These are phyloP conservation scores for Hypocryptadius cinnamomeus DNA, from an alignment of 2,113 vertebrate species.

Conservation along the genomic window DNA sequence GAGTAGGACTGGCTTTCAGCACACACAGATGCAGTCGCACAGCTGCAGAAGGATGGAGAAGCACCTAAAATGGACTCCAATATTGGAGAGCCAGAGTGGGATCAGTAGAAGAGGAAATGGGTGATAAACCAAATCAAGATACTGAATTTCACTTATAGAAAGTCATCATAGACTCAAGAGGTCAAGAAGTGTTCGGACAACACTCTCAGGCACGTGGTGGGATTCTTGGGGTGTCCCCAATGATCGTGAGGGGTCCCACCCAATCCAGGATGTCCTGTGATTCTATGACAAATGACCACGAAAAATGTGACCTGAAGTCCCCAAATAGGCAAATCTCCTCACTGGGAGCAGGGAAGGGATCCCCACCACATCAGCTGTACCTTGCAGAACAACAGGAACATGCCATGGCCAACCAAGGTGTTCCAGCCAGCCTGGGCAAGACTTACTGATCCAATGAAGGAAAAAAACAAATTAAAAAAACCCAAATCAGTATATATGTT, in stretches of 20 bases:
- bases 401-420: fast-evolving
- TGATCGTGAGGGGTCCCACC: neutral
- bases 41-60: neutral
- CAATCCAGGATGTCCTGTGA: neutral
- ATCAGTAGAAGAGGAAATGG: neutral
- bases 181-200: neutral
- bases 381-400: fast-evolving
- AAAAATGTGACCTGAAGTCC: neutral
- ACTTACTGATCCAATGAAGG: neutral
- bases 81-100: neutral
- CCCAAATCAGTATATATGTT: neutral
- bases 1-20: neutral
- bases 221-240: neutral
- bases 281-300: neutral
- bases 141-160: neutral
- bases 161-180: neutral
- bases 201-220: fast-evolving
- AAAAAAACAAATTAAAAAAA: neutral
- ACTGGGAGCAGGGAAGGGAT: neutral
- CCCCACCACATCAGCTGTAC: fast-evolving
- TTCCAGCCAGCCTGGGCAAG: neutral
- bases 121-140: neutral
- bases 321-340: neutral
- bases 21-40: neutral
- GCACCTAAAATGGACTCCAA: neutral